These are phyloP conservation scores for Nymphalis c-album DNA, from an alignment of 2,888 invertebrate genomes.

Conservation along the genomic window DNA sequence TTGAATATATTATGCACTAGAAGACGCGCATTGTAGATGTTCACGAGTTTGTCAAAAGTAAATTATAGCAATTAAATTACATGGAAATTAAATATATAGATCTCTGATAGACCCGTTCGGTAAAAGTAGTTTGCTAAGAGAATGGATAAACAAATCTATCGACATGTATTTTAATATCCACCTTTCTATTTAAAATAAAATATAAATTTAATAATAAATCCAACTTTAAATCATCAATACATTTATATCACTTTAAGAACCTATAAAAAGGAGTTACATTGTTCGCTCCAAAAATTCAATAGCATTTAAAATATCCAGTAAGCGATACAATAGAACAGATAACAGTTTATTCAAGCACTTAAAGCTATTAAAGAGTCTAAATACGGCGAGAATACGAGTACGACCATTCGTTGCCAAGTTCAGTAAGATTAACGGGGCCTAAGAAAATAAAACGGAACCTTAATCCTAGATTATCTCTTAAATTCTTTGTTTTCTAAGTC, in stretches of 20 bases:
- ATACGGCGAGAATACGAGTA: constrained; percentile 1
- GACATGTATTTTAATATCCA: too few relatives aligned
- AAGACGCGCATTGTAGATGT: too few relatives aligned
- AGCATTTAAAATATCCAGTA: neutral
- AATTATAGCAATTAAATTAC: too few relatives aligned
- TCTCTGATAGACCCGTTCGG: too few relatives aligned
- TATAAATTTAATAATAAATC: too few relatives aligned
- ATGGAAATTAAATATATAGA: too few relatives aligned
- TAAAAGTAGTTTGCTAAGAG: too few relatives aligned
- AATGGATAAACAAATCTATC: too few relatives aligned
- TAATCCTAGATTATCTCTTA: constrained; percentile 8
- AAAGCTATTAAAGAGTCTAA: constrained; percentile 23
- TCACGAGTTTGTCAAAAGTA: too few relatives aligned
- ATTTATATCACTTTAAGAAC: neutral
- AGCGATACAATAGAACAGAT: constrained; percentile 16
- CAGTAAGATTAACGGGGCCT: constrained; percentile 8
- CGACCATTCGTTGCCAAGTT: constrained; percentile 8
- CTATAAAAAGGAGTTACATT: neutral
- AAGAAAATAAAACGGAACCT: constrained; percentile 6
- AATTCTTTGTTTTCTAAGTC: constrained; percentile 6
- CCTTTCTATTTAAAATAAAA: too few relatives aligned
- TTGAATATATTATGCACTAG: too few relatives aligned
- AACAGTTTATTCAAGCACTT: constrained; percentile 13
- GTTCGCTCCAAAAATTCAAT: neutral
- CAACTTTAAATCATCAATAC: neutral